Base-by-base conservation (phyloP, 1,140 invertebrate genomes). In the Wasmannia auropunctata region DNA sequence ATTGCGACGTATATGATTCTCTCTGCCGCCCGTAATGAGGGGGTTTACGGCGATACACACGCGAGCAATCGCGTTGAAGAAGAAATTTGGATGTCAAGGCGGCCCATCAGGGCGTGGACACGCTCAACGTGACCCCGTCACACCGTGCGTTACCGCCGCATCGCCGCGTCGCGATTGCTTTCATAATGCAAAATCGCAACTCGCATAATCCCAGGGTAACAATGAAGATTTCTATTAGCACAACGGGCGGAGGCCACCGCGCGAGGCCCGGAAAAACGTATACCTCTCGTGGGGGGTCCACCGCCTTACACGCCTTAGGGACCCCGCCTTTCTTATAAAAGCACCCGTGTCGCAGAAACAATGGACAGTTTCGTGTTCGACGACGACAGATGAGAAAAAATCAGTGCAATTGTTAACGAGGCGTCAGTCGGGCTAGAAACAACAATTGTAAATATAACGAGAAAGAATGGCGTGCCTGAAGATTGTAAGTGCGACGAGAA, bases 11-110 rank as follows among this genome's bases (percentile, higher is more conserved):
- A 70, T 51, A 70, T 46, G 10, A 60, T 62, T 51, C 34, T 31
- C 10, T 87, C 49, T n/a, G n/a, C 16, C 19, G 65, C 28, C n/a
- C 60, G 1, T 40, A 58, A 75, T 86, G 16, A 70, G 46, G 65
- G n/a, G 65, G 85, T 58, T 86, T 67, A 77, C 37, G 49, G 70
- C 37, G 60, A 7, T 19, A 85, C 70, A 70, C 67, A 87, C 62
- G 58, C 51, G 43, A 69, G 54, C 40, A 70, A 46, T 28, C 5
- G 67, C 67, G 46, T 5, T 14, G 72, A 69, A 56, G 83, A 92
- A 91, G 65, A 86, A 86, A 89, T 83, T 83, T 92, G 89, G 92
- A 91, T 92, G 92, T 92, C 92, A 92, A 92, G 92, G 91, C 85
- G n/a, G 65, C 31, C 51, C 28, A 43, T 79, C 54, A 51, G n/a